Percentiles rank a stretch among this genome's conserved stretches.
phyloP scores from a whole-genome alignment of 1,140 invertebrate species.

The Drosophila grimshawi region DNA sequence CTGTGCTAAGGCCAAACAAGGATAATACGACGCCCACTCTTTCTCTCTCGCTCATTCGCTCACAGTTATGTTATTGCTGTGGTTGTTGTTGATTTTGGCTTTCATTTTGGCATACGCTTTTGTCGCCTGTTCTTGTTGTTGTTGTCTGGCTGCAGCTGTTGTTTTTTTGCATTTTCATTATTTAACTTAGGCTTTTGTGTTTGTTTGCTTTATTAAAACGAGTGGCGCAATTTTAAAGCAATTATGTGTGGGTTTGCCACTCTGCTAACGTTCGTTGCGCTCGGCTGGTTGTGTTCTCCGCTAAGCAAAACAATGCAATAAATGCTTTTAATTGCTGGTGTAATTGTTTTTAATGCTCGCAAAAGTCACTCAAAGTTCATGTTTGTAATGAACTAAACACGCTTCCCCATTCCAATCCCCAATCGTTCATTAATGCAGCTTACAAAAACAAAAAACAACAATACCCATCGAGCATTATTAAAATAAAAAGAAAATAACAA shows the following conservation, averaged over 20 bases:
- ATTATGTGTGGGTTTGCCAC: constrained; percentile 57
- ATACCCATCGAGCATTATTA: background rate
- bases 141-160: constrained; percentile 21
- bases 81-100: constrained; percentile 20
- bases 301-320: constrained; percentile 43
- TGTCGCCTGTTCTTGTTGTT: constrained; percentile 21
- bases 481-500: constrained; percentile 5
- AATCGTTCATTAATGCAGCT: constrained; percentile 32
- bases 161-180: constrained; percentile 41
- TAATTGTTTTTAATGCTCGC: constrained; percentile 48
- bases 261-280: constrained; percentile 18
- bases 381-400: constrained; percentile 5
- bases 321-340: constrained; percentile 52
- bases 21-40: constrained; percentile 43
- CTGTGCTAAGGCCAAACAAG: constrained; percentile 47
- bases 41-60: constrained; percentile 8
- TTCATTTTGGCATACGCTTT: constrained; percentile 26
- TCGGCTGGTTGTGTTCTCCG: constrained; percentile 18
- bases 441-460: background rate
- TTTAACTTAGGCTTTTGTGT: constrained; percentile 44
- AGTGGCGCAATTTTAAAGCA: constrained; percentile 73
- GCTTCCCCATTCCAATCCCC: background rate
- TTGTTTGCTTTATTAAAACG: constrained; percentile 65
- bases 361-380: constrained; percentile 38
- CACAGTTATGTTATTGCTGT: constrained; percentile 28